Evolutionary conservation across 2,113 vertebrate species (phyloP).

Genomic region (Aspidoscelis tigris): DNA sequence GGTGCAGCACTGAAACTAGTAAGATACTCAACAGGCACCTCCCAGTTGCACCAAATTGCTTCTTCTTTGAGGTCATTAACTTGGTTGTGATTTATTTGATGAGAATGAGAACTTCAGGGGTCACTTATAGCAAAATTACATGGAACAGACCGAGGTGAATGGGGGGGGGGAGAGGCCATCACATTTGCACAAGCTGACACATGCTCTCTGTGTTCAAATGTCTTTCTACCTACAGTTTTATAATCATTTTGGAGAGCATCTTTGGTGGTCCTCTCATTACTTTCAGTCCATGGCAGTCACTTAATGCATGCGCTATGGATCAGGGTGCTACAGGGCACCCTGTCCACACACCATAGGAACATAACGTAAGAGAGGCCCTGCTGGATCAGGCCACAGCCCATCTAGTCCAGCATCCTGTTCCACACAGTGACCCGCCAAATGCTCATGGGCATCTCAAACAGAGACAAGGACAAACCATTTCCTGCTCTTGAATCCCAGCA

Average conservation of each 20-base stretch:
- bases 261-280: background rate
- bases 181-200: conserved; percentile 47
- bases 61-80: conserved; percentile 43
- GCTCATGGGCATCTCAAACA: too few species aligned
- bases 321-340: too few species aligned
- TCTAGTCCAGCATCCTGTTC: too few species aligned
- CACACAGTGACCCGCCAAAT: too few species aligned
- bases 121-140: conserved; percentile 48
- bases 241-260: conserved; percentile 27
- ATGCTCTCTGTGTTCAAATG: background rate
- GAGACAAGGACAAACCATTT: too few species aligned
- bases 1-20: conserved; percentile 3
- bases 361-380: too few species aligned
- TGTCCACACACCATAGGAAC: too few species aligned
- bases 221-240: background rate
- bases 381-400: too few species aligned
- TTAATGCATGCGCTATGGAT: background rate
- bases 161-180: conserved; percentile 17
- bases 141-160: conserved; percentile 48
- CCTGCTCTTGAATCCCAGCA: too few species aligned
- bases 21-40: background rate
- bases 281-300: fast-evolving
- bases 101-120: background rate
- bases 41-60: conserved; percentile 18
- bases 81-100: conserved; percentile 53